Evolutionary conservation across 2,113 vertebrate genomes (phyloP).

Genomic region (Pygoscelis antarcticus): DNA sequence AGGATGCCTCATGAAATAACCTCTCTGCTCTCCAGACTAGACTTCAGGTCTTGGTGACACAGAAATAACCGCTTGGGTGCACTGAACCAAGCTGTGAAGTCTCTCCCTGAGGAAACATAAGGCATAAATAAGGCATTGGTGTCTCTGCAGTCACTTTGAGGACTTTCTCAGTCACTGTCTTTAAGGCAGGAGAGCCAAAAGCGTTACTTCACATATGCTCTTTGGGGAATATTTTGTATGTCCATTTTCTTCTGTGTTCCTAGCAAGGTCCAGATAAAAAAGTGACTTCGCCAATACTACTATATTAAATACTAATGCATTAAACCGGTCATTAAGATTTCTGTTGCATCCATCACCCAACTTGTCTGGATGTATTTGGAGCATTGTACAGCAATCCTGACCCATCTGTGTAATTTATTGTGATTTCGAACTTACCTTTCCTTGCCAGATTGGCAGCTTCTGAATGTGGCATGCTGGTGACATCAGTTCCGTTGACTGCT

Average conservation of each 20-base stretch:
- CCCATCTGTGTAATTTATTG: background rate
- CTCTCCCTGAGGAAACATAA: background rate
- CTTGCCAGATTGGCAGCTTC: constrained; percentile 87
- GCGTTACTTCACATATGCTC: background rate
- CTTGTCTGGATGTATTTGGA: background rate
- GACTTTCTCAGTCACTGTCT: background rate
- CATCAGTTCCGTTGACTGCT: constrained; percentile 88
- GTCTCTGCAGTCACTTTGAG: background rate
- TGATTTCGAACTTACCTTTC: constrained; percentile 74
- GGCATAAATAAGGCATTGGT: background rate
- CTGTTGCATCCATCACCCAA: background rate
- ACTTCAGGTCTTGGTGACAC: background rate
- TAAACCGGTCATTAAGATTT: background rate
- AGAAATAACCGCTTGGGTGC: background rate
- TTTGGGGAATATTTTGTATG: background rate
- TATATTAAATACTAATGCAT: background rate
- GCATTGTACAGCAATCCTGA: background rate
- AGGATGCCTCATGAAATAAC: background rate
- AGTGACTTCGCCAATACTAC: background rate
- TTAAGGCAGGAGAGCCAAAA: background rate
- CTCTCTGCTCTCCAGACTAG: background rate
- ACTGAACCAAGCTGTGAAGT: background rate
- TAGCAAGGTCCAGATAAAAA: background rate
- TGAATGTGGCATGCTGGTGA: constrained; percentile 86
- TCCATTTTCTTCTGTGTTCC: background rate